These are phyloP conservation scores for Oryzias woworae DNA, from an alignment of 2,113 vertebrate species.

Conservation along the genomic window DNA sequence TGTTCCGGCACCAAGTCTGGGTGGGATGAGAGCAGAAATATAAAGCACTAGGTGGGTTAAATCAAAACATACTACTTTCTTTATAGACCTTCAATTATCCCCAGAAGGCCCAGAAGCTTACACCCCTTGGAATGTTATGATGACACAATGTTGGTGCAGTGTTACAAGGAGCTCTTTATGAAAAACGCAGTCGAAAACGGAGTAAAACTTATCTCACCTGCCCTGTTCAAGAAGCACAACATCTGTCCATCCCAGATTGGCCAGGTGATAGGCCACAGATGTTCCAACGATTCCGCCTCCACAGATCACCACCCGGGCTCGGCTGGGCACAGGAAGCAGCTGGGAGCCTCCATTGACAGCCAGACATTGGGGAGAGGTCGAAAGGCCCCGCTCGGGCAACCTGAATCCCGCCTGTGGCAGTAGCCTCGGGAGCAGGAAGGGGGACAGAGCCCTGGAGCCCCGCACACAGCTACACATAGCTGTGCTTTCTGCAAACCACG, in stretches of 20 bases:
- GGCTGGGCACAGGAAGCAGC: constrained; percentile 76
- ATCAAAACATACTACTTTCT: too few relatives aligned
- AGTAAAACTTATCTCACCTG: constrained; percentile 78
- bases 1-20: constrained; percentile 92
- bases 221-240: constrained; percentile 94
- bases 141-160: too few relatives aligned
- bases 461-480: constrained; percentile 78
- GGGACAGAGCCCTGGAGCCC: constrained; percentile 65
- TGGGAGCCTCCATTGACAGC: constrained; percentile 67
- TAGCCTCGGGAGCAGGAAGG: constrained; percentile 79
- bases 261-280: constrained; percentile 94
- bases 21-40: neutral
- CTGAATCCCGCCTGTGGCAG: constrained; percentile 66
- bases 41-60: neutral
- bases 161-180: too few relatives aligned
- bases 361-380: constrained; percentile 39
- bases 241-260: constrained; percentile 94
- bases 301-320: constrained; percentile 92
- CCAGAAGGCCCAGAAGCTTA: too few relatives aligned
- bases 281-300: constrained; percentile 93
- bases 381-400: constrained; percentile 58
- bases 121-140: too few relatives aligned
- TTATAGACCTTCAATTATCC: too few relatives aligned
- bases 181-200: neutral
- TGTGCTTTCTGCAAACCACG: constrained; percentile 44